phyloP scores from a whole-genome alignment of 2,797 vertebrate genomes.

The Danio albolineatus region DNA sequence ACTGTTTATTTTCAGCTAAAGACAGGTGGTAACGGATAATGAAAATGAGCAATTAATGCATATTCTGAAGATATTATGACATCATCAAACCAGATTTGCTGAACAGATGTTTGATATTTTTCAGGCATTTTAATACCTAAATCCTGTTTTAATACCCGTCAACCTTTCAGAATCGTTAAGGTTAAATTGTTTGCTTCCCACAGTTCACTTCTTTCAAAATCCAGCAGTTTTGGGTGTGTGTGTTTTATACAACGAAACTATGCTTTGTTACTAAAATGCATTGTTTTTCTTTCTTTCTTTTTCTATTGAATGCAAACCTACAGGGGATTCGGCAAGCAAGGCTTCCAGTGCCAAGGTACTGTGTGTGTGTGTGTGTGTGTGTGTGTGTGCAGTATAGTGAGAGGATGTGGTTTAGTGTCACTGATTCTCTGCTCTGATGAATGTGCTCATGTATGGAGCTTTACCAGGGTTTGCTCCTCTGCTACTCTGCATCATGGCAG shows the following conservation, averaged over 20 bases:
- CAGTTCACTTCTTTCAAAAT: constrained; percentile 2
- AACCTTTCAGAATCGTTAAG: neutral
- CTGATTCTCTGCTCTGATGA: neutral
- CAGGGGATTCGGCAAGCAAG: constrained; percentile 99
- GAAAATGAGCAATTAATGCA: neutral
- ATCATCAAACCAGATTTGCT: neutral
- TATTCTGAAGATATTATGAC: neutral
- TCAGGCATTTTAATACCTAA: neutral
- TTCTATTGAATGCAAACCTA: constrained; percentile 63
- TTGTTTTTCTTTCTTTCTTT: constrained; percentile 39
- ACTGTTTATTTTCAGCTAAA: neutral
- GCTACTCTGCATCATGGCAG: constrained; percentile 18
- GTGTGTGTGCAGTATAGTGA: too few species aligned
- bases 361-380: constrained; percentile 13
- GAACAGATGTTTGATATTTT: constrained; percentile 11
- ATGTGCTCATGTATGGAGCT: constrained; percentile 18
- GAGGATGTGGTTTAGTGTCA: constrained; percentile 18
- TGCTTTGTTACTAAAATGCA: constrained; percentile 7
- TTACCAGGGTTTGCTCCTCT: constrained; percentile 13
- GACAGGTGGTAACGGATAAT: neutral
- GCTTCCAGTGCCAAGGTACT: constrained; percentile 99
- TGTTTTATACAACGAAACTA: neutral
- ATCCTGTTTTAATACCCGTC: constrained; percentile 16
- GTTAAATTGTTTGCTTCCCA: neutral
- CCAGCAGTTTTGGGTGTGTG: too few species aligned